These are phyloP conservation scores for Planiliza haematocheilus DNA, from an alignment of 2,113 vertebrate genomes.

Conservation along the genomic window DNA sequence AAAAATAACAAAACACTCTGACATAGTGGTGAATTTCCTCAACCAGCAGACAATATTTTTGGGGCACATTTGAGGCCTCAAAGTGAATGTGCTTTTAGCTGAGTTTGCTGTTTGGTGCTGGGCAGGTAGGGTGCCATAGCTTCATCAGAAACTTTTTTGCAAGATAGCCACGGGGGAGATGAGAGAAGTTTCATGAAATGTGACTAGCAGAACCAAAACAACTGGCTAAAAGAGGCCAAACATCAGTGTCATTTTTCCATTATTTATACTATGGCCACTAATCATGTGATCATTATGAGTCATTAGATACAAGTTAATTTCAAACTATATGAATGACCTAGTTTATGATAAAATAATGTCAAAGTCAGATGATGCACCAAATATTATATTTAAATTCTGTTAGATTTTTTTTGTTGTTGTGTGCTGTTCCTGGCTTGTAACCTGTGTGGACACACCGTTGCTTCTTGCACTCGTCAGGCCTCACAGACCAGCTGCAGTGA, in stretches of 20 bases:
- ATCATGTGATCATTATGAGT: neutral
- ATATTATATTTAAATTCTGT: too few species aligned
- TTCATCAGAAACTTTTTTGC: conserved; percentile 3
- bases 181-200: conserved; percentile 5
- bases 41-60: neutral
- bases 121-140: neutral
- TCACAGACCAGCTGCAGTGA: conserved; percentile 23
- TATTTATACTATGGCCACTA: neutral
- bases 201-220: neutral
- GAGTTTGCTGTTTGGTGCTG: neutral
- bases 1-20: conserved; percentile 2
- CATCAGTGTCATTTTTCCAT: neutral
- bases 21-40: neutral
- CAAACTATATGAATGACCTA: neutral
- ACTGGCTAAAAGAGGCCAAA: neutral
- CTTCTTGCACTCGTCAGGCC: conserved; percentile 3
- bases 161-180: neutral
- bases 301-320: neutral
- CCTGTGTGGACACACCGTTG: too few species aligned
- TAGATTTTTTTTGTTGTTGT: too few species aligned
- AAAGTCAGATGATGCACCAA: neutral
- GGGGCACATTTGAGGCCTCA: neutral
- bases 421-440: too few species aligned
- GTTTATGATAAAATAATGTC: neutral
- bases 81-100: neutral